Base-by-base conservation (phyloP, 2,888 invertebrate species). In the Diadegma fenestrale region DNA sequence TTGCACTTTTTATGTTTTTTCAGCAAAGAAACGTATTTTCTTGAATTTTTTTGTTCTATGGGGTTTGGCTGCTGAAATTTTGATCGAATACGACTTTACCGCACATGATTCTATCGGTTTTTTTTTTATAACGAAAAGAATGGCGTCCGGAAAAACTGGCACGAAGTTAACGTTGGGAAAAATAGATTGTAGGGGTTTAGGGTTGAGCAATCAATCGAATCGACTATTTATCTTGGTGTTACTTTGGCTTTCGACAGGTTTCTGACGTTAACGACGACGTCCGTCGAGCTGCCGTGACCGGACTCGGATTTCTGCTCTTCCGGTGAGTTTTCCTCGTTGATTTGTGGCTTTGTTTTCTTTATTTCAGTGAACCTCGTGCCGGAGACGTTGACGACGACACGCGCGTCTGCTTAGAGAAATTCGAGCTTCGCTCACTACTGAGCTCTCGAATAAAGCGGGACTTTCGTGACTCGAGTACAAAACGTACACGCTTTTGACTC, bases 211-310 rank as follows among this genome's bases (percentile, higher is more conserved):
- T 58, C 22, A 26, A 58, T 58, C 26, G 26, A 26, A 58, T 58
- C 12, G 22, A 51, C 8, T 10, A n/a, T 58, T 58, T 41, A 37
- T 37, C 37, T 12, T 8, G 17, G 48, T 17, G 19, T 45, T 45
- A 30, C 37, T 51, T 63, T 19, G 14, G n/a, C 12, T 58, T 26
- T 14, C 33, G 12, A 68, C 88, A 96, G 96, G 96, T 97, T 58
- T 99, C 99, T 54, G 99, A 99, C 95, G 99, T 99, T 0, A 99
- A 99, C 93, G 99, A 99, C 93, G 99, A 99, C 94, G 99, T 99
- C 1, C 96, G 99, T 87, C 96, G 99, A 82, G 99, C 99, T 78
- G 99, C 99, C 51, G 99, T 99, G 22, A 99, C 99, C 12, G 99
- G 99, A n/a, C 96, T 99, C 81, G 99, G 99, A 89, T 99, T 99